Base-by-base conservation (phyloP, 2,888 invertebrate genomes). In the Sipunculus nudus region DNA sequence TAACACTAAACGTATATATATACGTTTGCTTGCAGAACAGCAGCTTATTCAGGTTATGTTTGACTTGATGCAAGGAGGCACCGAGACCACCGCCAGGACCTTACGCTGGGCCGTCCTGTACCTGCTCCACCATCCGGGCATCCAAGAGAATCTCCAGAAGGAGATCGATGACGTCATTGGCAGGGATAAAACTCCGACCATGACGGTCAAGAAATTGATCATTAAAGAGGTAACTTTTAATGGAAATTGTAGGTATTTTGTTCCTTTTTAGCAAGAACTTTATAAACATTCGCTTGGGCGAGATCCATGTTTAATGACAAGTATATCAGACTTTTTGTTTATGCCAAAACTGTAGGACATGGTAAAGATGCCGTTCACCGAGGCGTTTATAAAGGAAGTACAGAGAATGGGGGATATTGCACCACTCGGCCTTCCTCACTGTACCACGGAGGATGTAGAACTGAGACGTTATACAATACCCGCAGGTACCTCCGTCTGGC, bases 151-250 rank as follows among this genome's bases (percentile, higher is more conserved):
- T 10, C 47, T 65, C 28, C 61, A 49, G 43, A 35, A 16, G 31
- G 49, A 57, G 26, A 57, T 57, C 40, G 74, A 79, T 10, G 62
- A 67, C 4, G 76, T 85, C 49, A 81, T 85, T 54, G 81, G 80
- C 50, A 35, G 13, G 2, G 53, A 55, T 13, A 46, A 60, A 23
- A 28, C 53, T 19, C 67, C 69, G 21, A 47, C 35, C 10, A 48
- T 67, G 53, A n/a, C n/a, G n/a, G n/a, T n/a, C n/a, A n/a, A n/a
- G n/a, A n/a, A n/a, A n/a, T n/a, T n/a, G n/a, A n/a, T n/a, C n/a
- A n/a, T n/a, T n/a, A n/a, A n/a, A n/a, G n/a, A n/a, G n/a, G n/a
- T n/a, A n/a, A n/a, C n/a, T n/a, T n/a, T n/a, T n/a, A n/a, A n/a
- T n/a, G n/a, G n/a, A n/a, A n/a, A n/a, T n/a, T n/a, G n/a, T n/a